These are phyloP conservation scores for Lasioglossum figueresi DNA, from an alignment of 2,888 invertebrate genomes.

Conservation along the genomic window DNA sequence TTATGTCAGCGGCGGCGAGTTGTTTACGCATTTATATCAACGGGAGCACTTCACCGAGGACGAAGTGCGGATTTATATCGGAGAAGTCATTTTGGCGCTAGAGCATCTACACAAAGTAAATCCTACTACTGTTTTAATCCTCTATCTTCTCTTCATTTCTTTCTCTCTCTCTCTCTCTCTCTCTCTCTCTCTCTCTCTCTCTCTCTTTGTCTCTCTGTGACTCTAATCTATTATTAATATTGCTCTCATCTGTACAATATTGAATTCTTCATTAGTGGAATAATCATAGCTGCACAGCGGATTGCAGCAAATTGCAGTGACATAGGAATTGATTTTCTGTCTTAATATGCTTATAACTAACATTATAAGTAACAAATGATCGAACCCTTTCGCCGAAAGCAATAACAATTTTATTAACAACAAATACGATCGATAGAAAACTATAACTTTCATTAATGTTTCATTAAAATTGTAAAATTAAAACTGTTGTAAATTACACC, in stretches of 20 bases:
- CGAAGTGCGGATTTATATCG: constrained; percentile 96
- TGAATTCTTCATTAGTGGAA: neutral
- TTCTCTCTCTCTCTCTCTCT: neutral
- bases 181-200: neutral
- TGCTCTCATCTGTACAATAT: neutral
- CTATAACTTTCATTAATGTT: too few species aligned
- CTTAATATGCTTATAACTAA: too few species aligned
- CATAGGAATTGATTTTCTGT: too few species aligned
- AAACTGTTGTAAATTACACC: too few species aligned
- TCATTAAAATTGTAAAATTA: too few species aligned
- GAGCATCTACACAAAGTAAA: constrained; percentile 96
- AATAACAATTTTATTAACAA: too few species aligned
- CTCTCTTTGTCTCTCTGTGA: neutral
- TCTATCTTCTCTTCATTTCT: neutral
- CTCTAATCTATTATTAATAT: neutral
- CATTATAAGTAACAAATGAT: too few species aligned
- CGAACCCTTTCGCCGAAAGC: too few species aligned
- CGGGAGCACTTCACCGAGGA: constrained; percentile 95
- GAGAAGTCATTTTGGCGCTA: constrained; percentile 97
- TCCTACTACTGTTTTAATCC: neutral
- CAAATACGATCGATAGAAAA: too few species aligned
- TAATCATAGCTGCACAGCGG: too few species aligned
- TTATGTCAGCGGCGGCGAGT: constrained; percentile 98
- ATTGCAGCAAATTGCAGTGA: too few species aligned
- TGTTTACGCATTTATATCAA: constrained; percentile 98